These are phyloP conservation scores for Spicauda simplicius DNA, from an alignment of 2,888 invertebrate genomes.

Conservation along the genomic window DNA sequence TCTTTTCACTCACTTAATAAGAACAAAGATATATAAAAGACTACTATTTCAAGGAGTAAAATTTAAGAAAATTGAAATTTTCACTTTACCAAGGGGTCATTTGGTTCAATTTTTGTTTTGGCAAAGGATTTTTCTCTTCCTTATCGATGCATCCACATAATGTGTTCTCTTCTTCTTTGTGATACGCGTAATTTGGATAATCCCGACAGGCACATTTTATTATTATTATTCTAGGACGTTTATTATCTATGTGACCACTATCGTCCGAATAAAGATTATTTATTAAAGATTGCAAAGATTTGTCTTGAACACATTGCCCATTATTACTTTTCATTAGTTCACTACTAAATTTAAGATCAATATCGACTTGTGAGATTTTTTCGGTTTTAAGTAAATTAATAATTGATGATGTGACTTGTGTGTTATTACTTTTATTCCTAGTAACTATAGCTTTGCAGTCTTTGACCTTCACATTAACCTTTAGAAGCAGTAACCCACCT, in stretches of 20 bases:
- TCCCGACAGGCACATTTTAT: slow-evolving; percentile 20
- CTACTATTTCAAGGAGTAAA: not conserved
- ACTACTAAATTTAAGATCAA: slow-evolving; percentile 42
- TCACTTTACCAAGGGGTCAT: not conserved
- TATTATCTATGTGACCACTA: slow-evolving; percentile 1
- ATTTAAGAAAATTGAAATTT: not conserved
- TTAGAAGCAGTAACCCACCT: slow-evolving; percentile 58
- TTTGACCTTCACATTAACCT: slow-evolving; percentile 59
- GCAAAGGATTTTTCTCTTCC: not conserved
- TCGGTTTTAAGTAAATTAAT: slow-evolving; percentile 46
- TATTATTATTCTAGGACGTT: slow-evolving; percentile 7
- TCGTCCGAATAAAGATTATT: slow-evolving; percentile 11
- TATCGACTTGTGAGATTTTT: slow-evolving; percentile 52
- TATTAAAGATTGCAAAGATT: slow-evolving; percentile 14
- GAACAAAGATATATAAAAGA: not conserved
- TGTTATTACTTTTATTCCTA: slow-evolving; percentile 30
- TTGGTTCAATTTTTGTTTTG: not conserved
- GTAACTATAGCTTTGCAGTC: slow-evolving; percentile 42
- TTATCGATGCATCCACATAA: not conserved
- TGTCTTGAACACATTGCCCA: slow-evolving; percentile 11
- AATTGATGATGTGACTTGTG: slow-evolving; percentile 38
- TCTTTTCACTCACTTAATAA: not conserved
- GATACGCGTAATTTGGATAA: not conserved
- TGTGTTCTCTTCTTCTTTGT: not conserved
- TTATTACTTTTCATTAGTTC: slow-evolving; percentile 31